Base-by-base conservation (phyloP, 2,888 invertebrate species). In the Endomychus coccineus region DNA sequence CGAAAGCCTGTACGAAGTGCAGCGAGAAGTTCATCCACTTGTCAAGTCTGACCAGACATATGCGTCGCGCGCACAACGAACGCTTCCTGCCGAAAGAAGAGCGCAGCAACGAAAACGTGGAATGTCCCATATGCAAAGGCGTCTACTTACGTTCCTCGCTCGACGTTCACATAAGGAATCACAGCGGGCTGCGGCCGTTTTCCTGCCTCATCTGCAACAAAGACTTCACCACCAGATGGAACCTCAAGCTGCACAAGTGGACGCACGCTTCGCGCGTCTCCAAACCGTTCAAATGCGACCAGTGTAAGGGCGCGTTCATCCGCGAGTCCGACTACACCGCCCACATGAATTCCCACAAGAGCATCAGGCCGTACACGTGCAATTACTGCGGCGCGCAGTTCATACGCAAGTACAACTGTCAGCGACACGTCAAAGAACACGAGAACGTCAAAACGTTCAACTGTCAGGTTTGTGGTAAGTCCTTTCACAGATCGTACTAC, bases 321-420 rank as follows among this genome's bases (percentile, higher is more conserved):
- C 75, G 88, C 5, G 80, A 83, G 53, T 72, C 80, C 17, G 88
- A 88, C 59, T 84, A 82, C 62, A 72, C 80, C 22, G 80, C 87
- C 7, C 90, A 90, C 64, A 81, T 87, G 77, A 84, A 88, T 67
- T 77, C 88, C 19, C 88, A 90, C 69, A 80, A 82, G 47, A 81
- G 85, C 40, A 79, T 86, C 25, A 75, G 83, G 33, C 89, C 87
- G 2, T 90, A 81, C 66, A 88, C 88, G 1, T 90, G 90, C 64
- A 89, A 90, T 64, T 81, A 85, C 62, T 90, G 90, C 66, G 90
- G 90, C 24, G 83, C 86, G 42, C 83, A 86, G 66, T 90, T 90
- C 65, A 86, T 87, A 42, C 71, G 88, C 40, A 89, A 89, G 61
- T 87, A 85, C 64, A 90, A 90, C 66, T 88, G 89, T 60, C 77